A percentile compares a stretch with the other conserved stretches of the same genome.
Evolutionary conservation across 2,888 invertebrate species (phyloP).

Genomic region (Piscicola geometra): DNA sequence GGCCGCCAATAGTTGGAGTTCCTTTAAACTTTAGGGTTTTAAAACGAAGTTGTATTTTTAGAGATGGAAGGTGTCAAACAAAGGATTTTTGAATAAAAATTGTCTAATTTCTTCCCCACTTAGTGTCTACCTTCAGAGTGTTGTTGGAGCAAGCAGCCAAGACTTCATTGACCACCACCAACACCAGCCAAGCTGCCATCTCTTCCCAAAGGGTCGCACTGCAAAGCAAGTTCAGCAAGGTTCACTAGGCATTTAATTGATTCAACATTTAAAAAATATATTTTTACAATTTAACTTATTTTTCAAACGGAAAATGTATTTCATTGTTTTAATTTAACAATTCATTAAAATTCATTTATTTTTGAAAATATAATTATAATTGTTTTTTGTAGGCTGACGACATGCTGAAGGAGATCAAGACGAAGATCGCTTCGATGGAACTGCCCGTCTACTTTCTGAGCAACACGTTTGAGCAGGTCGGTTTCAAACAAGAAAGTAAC

Average conservation of each 20-base stretch:
- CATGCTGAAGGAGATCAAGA: conserved; percentile 31
- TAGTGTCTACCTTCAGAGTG: conserved; percentile 23
- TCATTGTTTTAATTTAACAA: background rate
- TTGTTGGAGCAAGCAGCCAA: conserved; percentile 15
- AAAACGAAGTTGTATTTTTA: too few relatives aligned
- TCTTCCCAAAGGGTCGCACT: background rate
- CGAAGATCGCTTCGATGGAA: conserved; percentile 39
- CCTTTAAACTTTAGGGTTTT: too few relatives aligned
- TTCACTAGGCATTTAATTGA: background rate
- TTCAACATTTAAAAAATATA: too few relatives aligned
- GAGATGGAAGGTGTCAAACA: too few relatives aligned
- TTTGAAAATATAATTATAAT: background rate
- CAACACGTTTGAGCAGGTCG: conserved; percentile 29
- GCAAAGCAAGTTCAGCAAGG: conserved; percentile 10
- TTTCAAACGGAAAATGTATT: background rate
- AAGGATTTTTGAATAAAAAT: too few relatives aligned
- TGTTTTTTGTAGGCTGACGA: conserved; percentile 3
- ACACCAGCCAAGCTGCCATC: conserved; percentile 10
- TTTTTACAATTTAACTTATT: too few relatives aligned
- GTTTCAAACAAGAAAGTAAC: too few relatives aligned
- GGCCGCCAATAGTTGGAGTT: background rate
- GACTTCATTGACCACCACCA: conserved; percentile 19
- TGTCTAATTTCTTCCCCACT: background rate
- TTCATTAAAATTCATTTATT: too few relatives aligned
- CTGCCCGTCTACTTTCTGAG: conserved; percentile 45